Evolutionary conservation across 2,888 invertebrate genomes (phyloP).

Genomic region (Camponotus fellah): DNA sequence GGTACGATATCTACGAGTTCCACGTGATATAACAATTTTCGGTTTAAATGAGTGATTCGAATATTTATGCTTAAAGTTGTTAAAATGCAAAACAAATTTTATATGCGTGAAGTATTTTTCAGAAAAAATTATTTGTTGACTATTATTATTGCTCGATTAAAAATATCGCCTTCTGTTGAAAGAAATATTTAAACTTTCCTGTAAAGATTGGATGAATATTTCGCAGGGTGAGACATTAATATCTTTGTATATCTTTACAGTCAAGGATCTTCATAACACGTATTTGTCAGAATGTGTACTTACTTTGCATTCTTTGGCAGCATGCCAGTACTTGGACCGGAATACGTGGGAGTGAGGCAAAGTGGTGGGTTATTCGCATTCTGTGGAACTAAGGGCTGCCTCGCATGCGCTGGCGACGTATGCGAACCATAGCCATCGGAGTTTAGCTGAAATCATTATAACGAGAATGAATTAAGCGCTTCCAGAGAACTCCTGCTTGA

Average conservation of each 20-base stretch:
- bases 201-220: not conserved
- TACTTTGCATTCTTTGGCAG: constrained; percentile 96
- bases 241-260: not conserved
- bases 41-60: constrained; percentile 2
- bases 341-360: constrained; percentile 85
- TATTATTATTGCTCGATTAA: not conserved
- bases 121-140: not conserved
- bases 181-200: not conserved
- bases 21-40: constrained; percentile 51
- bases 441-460: constrained; percentile 89
- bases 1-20: constrained; percentile 36
- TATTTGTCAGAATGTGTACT: constrained; percentile 86
- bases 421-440: constrained; percentile 95
- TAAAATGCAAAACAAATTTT: constrained; percentile 11
- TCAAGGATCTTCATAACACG: constrained; percentile 60
- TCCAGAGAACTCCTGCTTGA: not conserved
- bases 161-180: not conserved
- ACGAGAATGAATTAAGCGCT: constrained; percentile 26
- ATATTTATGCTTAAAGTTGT: constrained; percentile 20
- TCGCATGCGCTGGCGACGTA: constrained; percentile 92
- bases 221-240: not conserved
- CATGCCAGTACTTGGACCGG: constrained; percentile 86
- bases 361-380: constrained; percentile 87
- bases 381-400: constrained; percentile 92
- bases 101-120: not conserved